A percentile compares a stretch with the other conserved stretches of the same genome.
Conservation (phyloP, 2,797 vertebrate genomes). For the Intellagama lesueurii region DNA sequence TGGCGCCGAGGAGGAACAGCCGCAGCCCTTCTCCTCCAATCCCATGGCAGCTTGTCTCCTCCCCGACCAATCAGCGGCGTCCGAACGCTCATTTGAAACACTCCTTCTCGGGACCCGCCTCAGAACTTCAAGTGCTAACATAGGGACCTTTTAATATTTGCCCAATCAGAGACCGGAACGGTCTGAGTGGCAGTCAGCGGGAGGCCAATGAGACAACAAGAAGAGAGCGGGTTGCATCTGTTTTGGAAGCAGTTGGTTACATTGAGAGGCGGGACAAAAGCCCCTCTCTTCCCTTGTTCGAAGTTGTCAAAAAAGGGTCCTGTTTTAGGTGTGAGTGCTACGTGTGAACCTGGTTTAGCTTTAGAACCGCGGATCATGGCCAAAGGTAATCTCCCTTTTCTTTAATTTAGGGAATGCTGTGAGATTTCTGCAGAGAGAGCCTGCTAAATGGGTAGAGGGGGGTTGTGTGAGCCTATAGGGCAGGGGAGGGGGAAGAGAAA, state of each 20-base stretch:
- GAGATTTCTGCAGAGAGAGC: background rate
- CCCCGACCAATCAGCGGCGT: slow-evolving; percentile 47
- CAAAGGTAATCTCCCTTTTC: slow-evolving; percentile 46
- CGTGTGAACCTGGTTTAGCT: background rate
- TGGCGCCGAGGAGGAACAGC: slow-evolving; percentile 26
- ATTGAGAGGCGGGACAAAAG: slow-evolving; percentile 2
- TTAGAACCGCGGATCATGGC: slow-evolving; percentile 44
- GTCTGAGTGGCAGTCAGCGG: background rate
- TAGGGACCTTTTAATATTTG: fast-evolving
- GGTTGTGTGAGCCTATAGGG: too few species aligned
- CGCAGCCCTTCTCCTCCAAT: slow-evolving; percentile 9
- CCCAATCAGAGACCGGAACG: background rate
- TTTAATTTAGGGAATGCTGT: background rate
- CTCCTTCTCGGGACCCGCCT: slow-evolving; percentile 4
- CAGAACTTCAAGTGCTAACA: background rate
- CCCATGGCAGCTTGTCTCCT: background rate
- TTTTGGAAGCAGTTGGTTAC: slow-evolving; percentile 46
- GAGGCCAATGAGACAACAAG: slow-evolving; percentile 15
- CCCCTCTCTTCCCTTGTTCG: too few species aligned
- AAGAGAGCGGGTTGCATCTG: slow-evolving; percentile 18
- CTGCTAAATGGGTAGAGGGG: background rate
- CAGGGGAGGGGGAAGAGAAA: background rate
- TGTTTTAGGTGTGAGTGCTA: background rate
- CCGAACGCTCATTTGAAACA: slow-evolving; percentile 53
- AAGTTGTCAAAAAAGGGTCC: background rate